A percentile compares a stretch with the other conserved stretches of the same genome.
Evolutionary conservation across 2,888 invertebrate species (phyloP).

Genomic region (Falcaria lacertinaria): DNA sequence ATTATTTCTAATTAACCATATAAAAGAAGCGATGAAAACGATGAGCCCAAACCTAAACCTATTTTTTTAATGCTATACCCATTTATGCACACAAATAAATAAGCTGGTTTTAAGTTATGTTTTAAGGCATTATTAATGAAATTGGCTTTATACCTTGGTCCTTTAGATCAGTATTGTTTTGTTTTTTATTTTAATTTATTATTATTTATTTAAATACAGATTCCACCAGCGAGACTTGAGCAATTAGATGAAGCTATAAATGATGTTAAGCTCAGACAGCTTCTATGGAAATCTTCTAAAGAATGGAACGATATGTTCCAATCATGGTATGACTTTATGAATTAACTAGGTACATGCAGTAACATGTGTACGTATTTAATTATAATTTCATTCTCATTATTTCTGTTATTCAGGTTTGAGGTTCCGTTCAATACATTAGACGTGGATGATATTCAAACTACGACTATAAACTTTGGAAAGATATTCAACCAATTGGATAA

Average conservation of each 20-base stretch:
- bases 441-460: conserved; percentile 85
- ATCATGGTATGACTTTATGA: conserved; percentile 77
- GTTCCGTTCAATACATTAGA: conserved; percentile 82
- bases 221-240: conserved; percentile 91
- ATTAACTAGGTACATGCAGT: neutral
- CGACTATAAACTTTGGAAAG: conserved; percentile 85
- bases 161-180: too few relatives aligned
- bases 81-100: too few relatives aligned
- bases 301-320: conserved; percentile 85
- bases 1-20: too few relatives aligned
- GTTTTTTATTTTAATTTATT: neutral
- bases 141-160: too few relatives aligned
- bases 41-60: too few relatives aligned
- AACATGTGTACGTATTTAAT: too few relatives aligned
- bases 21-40: too few relatives aligned
- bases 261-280: conserved; percentile 88
- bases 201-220: conserved; percentile 58
- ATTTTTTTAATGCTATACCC: too few relatives aligned
- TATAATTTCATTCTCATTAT: neutral
- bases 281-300: conserved; percentile 88
- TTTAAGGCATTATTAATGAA: too few relatives aligned
- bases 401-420: conserved; percentile 44
- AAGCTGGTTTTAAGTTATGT: too few relatives aligned
- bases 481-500: conserved; percentile 88
- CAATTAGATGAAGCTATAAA: conserved; percentile 88